Evolutionary conservation across 2,797 vertebrate species (phyloP).

Genomic region (Acanthurus lineatus): DNA sequence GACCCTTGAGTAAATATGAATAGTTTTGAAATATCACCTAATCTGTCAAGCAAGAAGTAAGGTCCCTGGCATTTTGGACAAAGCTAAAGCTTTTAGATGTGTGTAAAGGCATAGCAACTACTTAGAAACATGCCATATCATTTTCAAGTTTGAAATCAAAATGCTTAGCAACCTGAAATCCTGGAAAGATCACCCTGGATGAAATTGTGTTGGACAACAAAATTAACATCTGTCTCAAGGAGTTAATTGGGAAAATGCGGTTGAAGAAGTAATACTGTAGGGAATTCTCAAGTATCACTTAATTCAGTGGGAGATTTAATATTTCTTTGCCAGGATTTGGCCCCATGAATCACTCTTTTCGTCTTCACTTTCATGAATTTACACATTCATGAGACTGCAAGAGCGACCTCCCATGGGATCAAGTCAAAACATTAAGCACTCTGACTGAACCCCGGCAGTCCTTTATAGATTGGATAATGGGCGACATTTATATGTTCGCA

Average conservation of each 20-base stretch:
- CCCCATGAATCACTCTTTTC: slow-evolving; percentile 54
- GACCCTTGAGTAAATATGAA: slow-evolving; percentile 73
- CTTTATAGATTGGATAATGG: slow-evolving; percentile 38
- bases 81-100: slow-evolving; percentile 39
- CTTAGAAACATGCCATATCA: slow-evolving; percentile 26
- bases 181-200: slow-evolving; percentile 41
- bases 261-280: slow-evolving; percentile 30
- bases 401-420: slow-evolving; percentile 45
- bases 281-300: slow-evolving; percentile 60
- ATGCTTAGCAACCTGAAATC: slow-evolving; percentile 43
- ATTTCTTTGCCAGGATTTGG: slow-evolving; percentile 32
- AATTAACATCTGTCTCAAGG: slow-evolving; percentile 41
- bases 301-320: slow-evolving; percentile 41
- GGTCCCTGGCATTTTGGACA: slow-evolving; percentile 47
- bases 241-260: slow-evolving; percentile 45
- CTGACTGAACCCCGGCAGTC: slow-evolving; percentile 41
- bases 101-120: slow-evolving; percentile 23
- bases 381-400: slow-evolving; percentile 50
- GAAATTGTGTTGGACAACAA: slow-evolving; percentile 45
- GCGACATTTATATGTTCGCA: neutral
- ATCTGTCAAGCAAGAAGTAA: slow-evolving; percentile 64
- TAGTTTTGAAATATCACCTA: slow-evolving; percentile 72
- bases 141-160: slow-evolving; percentile 45
- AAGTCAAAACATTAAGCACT: slow-evolving; percentile 41
- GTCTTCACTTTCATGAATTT: slow-evolving; percentile 64